phyloP scores from a whole-genome alignment of 2,113 vertebrate species.

The cat (Felis catus) region DNA sequence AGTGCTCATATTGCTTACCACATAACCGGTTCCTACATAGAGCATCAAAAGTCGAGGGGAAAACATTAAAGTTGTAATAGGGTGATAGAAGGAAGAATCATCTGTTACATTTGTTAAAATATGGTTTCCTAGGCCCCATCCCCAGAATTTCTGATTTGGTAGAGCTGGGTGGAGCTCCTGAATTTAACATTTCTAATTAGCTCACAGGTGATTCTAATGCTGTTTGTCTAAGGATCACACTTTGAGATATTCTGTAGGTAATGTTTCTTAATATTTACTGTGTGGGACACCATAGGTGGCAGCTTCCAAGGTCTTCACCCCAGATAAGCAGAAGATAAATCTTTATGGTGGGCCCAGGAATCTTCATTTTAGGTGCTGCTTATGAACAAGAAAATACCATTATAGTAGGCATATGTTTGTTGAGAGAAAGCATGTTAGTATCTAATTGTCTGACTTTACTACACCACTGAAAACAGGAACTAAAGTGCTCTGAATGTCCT shows the following conservation, averaged over 20 bases:
- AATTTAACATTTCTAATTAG: background rate
- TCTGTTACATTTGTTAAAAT: constrained; percentile 1
- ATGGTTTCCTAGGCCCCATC: background rate
- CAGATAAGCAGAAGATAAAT: background rate
- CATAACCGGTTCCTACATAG: background rate
- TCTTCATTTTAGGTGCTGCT: constrained; percentile 1
- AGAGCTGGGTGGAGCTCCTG: background rate
- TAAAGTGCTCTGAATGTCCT: background rate
- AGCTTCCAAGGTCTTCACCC: background rate
- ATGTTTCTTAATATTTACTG: background rate
- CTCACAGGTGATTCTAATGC: background rate
- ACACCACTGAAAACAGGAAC: background rate
- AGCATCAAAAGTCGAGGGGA: background rate
- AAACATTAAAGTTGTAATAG: background rate
- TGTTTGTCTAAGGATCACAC: background rate
- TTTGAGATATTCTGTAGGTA: constrained; percentile 12
- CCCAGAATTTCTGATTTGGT: constrained; percentile 8
- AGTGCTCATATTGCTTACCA: background rate
- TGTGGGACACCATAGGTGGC: background rate
- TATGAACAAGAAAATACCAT: background rate
- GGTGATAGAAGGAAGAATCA: background rate
- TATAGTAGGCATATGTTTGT: background rate
- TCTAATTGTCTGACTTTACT: background rate
- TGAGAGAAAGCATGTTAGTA: background rate
- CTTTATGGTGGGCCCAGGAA: background rate